Evolutionary conservation across 2,888 invertebrate genomes (phyloP), one percentile per base, ranked within the genome.

Genomic region (Entomobrya proxima): DNA sequence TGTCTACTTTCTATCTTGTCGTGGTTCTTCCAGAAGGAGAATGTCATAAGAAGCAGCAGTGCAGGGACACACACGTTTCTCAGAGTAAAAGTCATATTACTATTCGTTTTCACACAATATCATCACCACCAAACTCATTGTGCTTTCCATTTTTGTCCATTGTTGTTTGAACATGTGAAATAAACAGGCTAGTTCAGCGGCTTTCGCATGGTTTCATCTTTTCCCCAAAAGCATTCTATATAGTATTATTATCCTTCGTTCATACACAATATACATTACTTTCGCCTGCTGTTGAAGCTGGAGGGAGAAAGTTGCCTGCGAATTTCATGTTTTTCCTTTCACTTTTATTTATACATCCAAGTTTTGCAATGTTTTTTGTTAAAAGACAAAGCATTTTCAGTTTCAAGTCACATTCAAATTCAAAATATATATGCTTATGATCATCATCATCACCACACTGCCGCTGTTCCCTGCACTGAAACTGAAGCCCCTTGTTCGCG

Each of bases 291-390:
- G 47, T 13, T 47, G 47, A 15, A 15, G 47, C 15, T 4, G 11
- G n/a, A n/a, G n/a, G 44, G 44, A 44, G 15, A 44, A 44, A 15
- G 44, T 7, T 44, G 15, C 44, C 44, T 44, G 15, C 44, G 40
- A 40, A 30, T 40, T 44, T n/a, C 35, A n/a, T 67, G 67, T 50
- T 58, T 55, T 50, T 58, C 47, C 15, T 21, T 52, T 75, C n/a
- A n/a, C n/a, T 52, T 24, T 75, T 35, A 50, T 67, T 67, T 44
- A 67, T 67, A 18, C 35, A 40, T n/a, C 15, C 47, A 15, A 64
- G 40, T 83, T 75, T 83, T 69, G 83, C 83, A 76, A 69, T 52
- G 76, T 64, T 64, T 76, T 69, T 83, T 24, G 64, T 58, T n/a
- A 50, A 75, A 50, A 24, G 61, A 81, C 30, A 81, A 32, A 64